Base-by-base conservation (phyloP, 2,113 vertebrate genomes). In the Motacilla tschutschensis region DNA sequence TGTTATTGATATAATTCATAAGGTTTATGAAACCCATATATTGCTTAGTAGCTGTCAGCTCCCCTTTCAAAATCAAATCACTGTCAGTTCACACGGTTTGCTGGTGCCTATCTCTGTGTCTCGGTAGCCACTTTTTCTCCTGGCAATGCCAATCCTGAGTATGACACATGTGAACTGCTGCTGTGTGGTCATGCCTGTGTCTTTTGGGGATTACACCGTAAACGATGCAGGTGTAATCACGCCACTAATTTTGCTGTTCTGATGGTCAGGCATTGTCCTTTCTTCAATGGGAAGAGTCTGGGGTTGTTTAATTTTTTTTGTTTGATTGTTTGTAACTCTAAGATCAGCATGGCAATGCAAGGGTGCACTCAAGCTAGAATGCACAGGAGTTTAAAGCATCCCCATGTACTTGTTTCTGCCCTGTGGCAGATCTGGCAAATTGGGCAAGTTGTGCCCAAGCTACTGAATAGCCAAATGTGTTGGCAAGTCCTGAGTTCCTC, bases 181-280 rank as follows among this genome's bases (percentile, higher is more conserved):
- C 78, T 97, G 55, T 6, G 41, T 12, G 81, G 96, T 47, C 97
- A 95, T 36, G 92, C 95, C 59, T 97, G 97, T 16, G 95, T 97
- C 51, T 97, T 96, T 84, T 98, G 97, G 98, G 98, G 75, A 97
- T 92, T 94, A 96, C 22, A 2, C 1, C 5, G 14, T 28, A 33
- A 62, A 51, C 0, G 0, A 16, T 98, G 97, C 79, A 65, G 4
- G n/a, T 98, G 97, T 65, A 95, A 96, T 67, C 96, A 98, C 76
- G 97, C 94, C 14, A 97, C 95, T 46, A 96, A 97, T 90, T 98
- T 98, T 62, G 96, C 96, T 31, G 79, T 97, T 43, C 90, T 98
- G 53, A 97, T 98, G 96, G 97, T 96, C 94, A 95, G 94, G 13
- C 17, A 12, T 17, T 55, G 17, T 67, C 33, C 15, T 71, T 72